Evolutionary conservation across 2,888 invertebrate species (phyloP), one percentile per base, ranked within the genome.

Genomic region (Acanthosoma haemorrhoidale): DNA sequence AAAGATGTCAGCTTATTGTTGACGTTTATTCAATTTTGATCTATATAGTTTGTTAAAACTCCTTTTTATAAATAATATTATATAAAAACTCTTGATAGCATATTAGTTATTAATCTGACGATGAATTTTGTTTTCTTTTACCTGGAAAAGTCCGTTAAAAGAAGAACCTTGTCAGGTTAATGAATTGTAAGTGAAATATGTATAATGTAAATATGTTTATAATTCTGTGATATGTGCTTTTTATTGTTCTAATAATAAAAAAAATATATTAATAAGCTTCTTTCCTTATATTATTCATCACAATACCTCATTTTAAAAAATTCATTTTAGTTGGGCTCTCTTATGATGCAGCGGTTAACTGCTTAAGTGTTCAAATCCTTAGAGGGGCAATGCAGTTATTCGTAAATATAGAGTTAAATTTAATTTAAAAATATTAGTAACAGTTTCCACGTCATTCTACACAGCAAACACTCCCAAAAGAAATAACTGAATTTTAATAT

Each of bases 141-240:
- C 21, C 8, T 38, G 32, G 3, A 61, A 61, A 61, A 36, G 36
- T n/a, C n/a, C n/a, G n/a, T n/a, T n/a, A n/a, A n/a, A n/a, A n/a
- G n/a, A n/a, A n/a, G 18, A 16, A n/a, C 61, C 61, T 61, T 61
- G 61, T 61, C 61, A 61, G 61, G 21, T 61, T 38, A 21, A 61
- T 61, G 36, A 21, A 18, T 18, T 25, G 32, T 61, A 18, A 13
- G 32, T 38, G 1, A 13, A 9, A 21, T 18, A 61, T 38, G 16
- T 59, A 61, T 61, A 36, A n/a, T 51, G 51, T 51, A 51, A 6
- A 51, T 51, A 51, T n/a, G n/a, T n/a, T n/a, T n/a, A n/a, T n/a
- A 51, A 29, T 38, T 36, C 61, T 61, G 61, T 61, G 61, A 61
- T 61, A 61, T 61, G n/a, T 18, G 13, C 36, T 16, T 21, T 41